Base-by-base conservation (phyloP, 2,888 invertebrate species). In the Cordilura impudica region DNA sequence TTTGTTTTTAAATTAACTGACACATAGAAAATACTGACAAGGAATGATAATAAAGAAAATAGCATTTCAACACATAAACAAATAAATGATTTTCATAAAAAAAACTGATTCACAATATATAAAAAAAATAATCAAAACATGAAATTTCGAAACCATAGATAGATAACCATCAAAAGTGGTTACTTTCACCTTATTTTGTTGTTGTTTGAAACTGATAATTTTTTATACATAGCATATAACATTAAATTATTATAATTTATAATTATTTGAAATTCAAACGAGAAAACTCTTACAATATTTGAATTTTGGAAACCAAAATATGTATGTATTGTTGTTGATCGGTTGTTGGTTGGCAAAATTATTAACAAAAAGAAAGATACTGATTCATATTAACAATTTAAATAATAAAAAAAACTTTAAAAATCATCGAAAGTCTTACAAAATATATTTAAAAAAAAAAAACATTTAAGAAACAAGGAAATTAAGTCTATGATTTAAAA, bases 141-240 rank as follows among this genome's bases (percentile, higher is more conserved):
- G 63, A 54, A 56, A 63, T 49, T 54, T 29, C 45, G 29, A 16
- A 75, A 66, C 54, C 16, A 10, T 61, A 31, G 8, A 14, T 83
- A 86, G 8, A 14, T 83, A 86, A 83, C 84, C 84, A 87, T 84
- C 86, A 86, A 85, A 75, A 81, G 83, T 84, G 85, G 84, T 87
- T 87, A 87, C 85, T 87, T 87, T 87, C 87, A 86, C 86, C 87
- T 87, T 85, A 84, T 29, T 49, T 12, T 53, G 45, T 31, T 69
- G 26, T 31, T 45, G 21, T 45, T 14, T 53, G 45, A 72, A 56
- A 53, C 51, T 61, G 39, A 19, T 67, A 31, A 31, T 58, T 23
- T 29, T 61, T 4, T 39, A 66, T 49, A 54, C 65, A 35, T 47
- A 51, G 58, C 39, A 21, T 49, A 65, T 45, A 31, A 31, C 21